Evolutionary conservation across 2,797 vertebrate species (phyloP), one percentile per base, ranked within the genome.

Genomic region (Pangasius djambal): DNA sequence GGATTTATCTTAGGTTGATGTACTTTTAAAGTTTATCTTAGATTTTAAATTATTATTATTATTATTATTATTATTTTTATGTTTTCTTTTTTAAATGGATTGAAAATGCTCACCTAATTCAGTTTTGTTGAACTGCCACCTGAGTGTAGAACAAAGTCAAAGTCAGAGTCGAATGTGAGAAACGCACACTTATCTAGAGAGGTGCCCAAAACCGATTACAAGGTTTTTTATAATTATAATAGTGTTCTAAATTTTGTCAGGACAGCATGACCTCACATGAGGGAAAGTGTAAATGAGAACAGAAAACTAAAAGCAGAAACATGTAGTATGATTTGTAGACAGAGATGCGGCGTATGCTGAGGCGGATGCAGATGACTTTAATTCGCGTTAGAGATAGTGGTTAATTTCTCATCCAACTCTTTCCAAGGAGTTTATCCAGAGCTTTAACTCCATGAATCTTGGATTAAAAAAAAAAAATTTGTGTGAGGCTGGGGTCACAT

Each of bases 331-430:
- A 50, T 83, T n/a, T 83, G 16, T 3, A 67, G 82, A 67, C 82
- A 65, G 28, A 12, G 67, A 72, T 15, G 20, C 8, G 4, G 65
- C 22, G 16, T 6, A 85, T 25, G 48, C 65, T 52, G 65, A 69
- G 48, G 18, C 20, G 4, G 31, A 74, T 40, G 69, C 48, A 1
- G 4, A 34, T 7, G 61, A 12, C 65, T 13, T n/a, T n/a, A 70
- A 85, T 85, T 69, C 48, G 55, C 7, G 16, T 86, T 44, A 86
- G 69, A 0, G 50, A 86, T 86, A 74, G 69, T 6, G 34, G 50
- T 59, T 86, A 40, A 74, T 86, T 72, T 74, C 31, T 74, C 25
- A 74, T 74, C 34, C 69, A 28, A 70, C 22, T 55, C 65, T 31
- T 57, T 6, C 65, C 0, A 0, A 3, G 2, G 3, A 86, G 31